Evolutionary conservation across 92 coral and sea anemone species (phyloP).

Genomic region (Porites evermanni): DNA sequence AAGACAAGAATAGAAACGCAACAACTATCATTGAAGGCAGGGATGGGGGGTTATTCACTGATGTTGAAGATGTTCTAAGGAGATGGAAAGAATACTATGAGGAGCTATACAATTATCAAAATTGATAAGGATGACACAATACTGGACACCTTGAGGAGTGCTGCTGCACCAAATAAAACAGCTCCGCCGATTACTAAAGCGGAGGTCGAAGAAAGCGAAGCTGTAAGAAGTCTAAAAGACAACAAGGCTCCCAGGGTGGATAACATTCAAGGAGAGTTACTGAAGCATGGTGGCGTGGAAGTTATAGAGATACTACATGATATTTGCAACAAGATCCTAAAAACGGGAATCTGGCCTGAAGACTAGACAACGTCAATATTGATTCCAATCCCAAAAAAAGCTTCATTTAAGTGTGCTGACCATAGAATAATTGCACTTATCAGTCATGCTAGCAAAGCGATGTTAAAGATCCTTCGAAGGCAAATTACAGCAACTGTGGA

Average conservation of each 20-base stretch:
- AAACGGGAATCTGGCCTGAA: conserved; percentile 9
- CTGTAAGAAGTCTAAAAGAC: conserved; percentile 2
- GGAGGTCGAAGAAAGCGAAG: not conserved
- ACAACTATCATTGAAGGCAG: too few species aligned
- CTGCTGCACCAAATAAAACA: not conserved
- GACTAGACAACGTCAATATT: not conserved
- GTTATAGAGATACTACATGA: not conserved
- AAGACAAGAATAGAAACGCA: too few species aligned
- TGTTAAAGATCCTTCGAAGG: conserved; percentile 15
- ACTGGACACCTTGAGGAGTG: not conserved
- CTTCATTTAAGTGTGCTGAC: not conserved
- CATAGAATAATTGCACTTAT: conserved; percentile 5
- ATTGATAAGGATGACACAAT: not conserved
- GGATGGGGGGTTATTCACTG: too few species aligned
- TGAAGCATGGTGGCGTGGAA: not conserved
- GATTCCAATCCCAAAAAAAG: conserved; percentile 6
- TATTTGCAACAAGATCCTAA: not conserved
- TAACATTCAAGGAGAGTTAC: not conserved
- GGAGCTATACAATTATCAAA: not conserved
- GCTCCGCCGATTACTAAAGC: not conserved
- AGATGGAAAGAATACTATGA: not conserved
- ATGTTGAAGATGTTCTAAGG: too few species aligned
- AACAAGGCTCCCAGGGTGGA: not conserved
- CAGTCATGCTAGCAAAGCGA: conserved; percentile 27
- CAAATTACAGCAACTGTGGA: conserved; percentile 19